A percentile compares a stretch with the other conserved stretches of the same genome.
Evolutionary conservation across 2,113 vertebrate species (phyloP).

Genomic region (Oenanthe melanoleuca): DNA sequence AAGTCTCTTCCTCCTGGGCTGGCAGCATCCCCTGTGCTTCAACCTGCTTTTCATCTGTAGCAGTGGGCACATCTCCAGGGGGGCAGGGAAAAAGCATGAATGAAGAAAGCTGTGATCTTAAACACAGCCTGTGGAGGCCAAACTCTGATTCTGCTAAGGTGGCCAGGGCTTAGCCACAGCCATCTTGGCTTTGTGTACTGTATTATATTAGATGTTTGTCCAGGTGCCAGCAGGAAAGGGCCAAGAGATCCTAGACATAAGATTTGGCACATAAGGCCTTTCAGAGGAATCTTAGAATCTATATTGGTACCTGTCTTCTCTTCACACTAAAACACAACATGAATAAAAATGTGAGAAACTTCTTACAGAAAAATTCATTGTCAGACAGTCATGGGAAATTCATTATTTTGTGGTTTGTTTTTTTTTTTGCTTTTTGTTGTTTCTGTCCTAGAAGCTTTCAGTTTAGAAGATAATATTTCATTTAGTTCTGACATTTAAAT

Average conservation of each 20-base stretch:
- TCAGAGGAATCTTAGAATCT: background rate
- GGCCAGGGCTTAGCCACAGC: background rate
- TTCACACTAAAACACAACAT: background rate
- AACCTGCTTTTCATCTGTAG: background rate
- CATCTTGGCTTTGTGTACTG: background rate
- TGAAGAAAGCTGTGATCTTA: background rate
- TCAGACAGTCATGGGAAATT: background rate
- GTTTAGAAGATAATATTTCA: background rate
- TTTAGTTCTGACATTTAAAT: background rate
- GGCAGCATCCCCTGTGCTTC: background rate
- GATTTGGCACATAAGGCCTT: background rate
- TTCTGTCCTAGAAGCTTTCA: background rate
- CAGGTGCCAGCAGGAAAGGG: background rate
- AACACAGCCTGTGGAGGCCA: background rate
- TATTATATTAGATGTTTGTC: background rate
- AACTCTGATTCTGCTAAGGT: background rate
- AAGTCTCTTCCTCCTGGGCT: background rate
- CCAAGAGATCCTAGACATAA: background rate
- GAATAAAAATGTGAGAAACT: background rate
- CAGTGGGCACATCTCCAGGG: background rate
- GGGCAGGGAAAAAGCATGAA: background rate
- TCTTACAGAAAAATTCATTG: background rate
- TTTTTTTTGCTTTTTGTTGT: background rate
- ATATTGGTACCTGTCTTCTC: background rate
- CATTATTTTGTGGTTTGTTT: background rate